Evolutionary conservation across 2,113 vertebrate genomes (phyloP), one percentile per base, ranked within the genome.

Genomic region (Ophthalmolycus amberensis): DNA sequence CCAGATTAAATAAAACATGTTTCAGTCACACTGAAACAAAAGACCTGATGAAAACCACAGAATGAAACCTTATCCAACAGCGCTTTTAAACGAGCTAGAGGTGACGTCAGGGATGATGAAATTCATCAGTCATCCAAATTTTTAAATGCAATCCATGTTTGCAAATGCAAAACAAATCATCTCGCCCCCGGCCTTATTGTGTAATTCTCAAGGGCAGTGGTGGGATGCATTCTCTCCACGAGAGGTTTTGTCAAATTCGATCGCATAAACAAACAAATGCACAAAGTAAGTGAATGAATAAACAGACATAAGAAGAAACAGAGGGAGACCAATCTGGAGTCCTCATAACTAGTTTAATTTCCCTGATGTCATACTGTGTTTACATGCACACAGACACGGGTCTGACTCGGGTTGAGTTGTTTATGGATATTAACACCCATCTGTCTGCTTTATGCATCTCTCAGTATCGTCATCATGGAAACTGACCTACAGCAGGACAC

Each of bases 371-470:
- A 60, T 37, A 16, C 20, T 18, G 42, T 83, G 82, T 89, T 83
- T 85, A 85, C 66, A 83, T 85, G 63, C 32, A 82, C 70, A 76
- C 82, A 87, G 15, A 72, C 69, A 67, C 40, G 44, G 65, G n/a
- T 83, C 80, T 65, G 77, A 72, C 75, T 54, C 22, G 14, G 52
- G 12, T 15, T 62, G 9, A 54, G 22, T n/a, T 82, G 71, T 85
- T 84, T 56, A 73, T 62, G 71, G 1, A 62, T 58, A 46, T 59
- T 34, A 70, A 58, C 56, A 37, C 75, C 25, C 2, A 14, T 66
- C 54, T 48, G 7, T 82, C 20, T 46, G 10, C 42, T 73, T 68
- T 27, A 34, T 12, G 18, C 59, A 29, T n/a, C 15, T 25, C 44
- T 46, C 22, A 4, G 25, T 52, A 7, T 20, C 69, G 48, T 34